Evolutionary conservation across 2,113 vertebrate species (phyloP), one percentile per base, ranked within the genome.

Genomic region (Sturnira hondurensis): DNA sequence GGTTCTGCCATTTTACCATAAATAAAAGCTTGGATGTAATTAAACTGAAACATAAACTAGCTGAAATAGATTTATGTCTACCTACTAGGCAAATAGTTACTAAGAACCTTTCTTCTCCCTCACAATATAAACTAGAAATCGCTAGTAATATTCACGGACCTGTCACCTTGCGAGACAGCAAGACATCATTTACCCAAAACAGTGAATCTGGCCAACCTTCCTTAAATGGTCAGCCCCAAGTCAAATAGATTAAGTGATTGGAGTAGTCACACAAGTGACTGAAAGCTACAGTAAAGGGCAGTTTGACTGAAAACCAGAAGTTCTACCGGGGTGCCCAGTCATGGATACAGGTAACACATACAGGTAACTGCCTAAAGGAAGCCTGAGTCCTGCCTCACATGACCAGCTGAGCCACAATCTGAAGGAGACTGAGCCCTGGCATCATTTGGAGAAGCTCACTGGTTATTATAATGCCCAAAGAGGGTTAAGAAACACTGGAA

Each of bases 111-210:
- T 78, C 38, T 93, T 77, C 38, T 70, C n/a, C 36, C 8, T 70
- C 12, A 82, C 36, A 43, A 90, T 81, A 76, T 63, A 86, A 86
- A 63, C n/a, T n/a, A 90, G n/a, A 93, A 89, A 93, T 36, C 90
- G 86, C 33, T 86, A 93, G 54, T 82, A 52, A 67, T 67, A 8
- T 43, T 38, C 38, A 67, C 31, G 24, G 38, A n/a, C 52, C 31
- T 90, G 36, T 76, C 58, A 94, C 61, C 76, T 96, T 82, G n/a
- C n/a, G n/a, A n/a, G n/a, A n/a, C n/a, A 86, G 36, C 13, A 50
- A 67, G 41, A 58, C 2, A 68, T 47, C 31, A 86, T 26, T 95
- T 77, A 83, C 17, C 12, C 43, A 61, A 68, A 74, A 89, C 24
- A 74, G 28, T 71, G 3, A 45, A 70, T 83, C 54, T 91, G 45